Base-by-base conservation (phyloP, 2,113 vertebrate genomes). In the Melanotaenia duboulayi region DNA sequence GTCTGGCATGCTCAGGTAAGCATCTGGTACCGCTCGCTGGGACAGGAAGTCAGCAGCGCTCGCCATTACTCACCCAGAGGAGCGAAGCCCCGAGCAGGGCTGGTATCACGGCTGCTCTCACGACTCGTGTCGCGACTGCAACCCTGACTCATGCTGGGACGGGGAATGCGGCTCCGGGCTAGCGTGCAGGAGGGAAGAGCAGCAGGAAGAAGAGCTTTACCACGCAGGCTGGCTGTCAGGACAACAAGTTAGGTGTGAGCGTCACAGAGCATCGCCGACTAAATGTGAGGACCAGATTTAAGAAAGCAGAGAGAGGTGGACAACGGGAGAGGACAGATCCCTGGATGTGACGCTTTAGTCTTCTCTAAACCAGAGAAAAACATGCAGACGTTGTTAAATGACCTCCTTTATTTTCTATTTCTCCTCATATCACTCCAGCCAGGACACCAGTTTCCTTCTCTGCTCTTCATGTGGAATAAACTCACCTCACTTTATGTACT, bases 141-240 rank as follows among this genome's bases (percentile, higher is more conserved):
- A 91, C 97, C 97, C 94, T 99, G 97, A 97, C 97, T 99, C 97
- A 98, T 96, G 96, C 98, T 99, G 95, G 97, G 98, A 85, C 98
- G 96, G 85, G 98, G 97, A 91, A 99, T 99, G 90, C 98, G 97
- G 96, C 96, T 99, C 97, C 97, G 96, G 95, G 97, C 97, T 99
- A 96, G 96, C 92, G 94, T 97, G 97, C 95, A 95, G 96, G 95
- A 96, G 95, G 96, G 94, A 92, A 95, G 95, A 96, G 96, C 95
- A 91, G 96, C 94, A 97, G 95, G 96, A 94, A 96, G 94, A 96
- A 96, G 94, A 97, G 95, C 91, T 96, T 97, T 97, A 97, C 94
- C 95, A 97, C 95, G 93, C 94, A 95, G 93, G 95, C 93, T 91
- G 90, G 93, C 93, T 93, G 92, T 94, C 87, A 93, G 92, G 82